Evolutionary conservation across 2,113 vertebrate species (phyloP).

Genomic region (Pseudopipra pipra): DNA sequence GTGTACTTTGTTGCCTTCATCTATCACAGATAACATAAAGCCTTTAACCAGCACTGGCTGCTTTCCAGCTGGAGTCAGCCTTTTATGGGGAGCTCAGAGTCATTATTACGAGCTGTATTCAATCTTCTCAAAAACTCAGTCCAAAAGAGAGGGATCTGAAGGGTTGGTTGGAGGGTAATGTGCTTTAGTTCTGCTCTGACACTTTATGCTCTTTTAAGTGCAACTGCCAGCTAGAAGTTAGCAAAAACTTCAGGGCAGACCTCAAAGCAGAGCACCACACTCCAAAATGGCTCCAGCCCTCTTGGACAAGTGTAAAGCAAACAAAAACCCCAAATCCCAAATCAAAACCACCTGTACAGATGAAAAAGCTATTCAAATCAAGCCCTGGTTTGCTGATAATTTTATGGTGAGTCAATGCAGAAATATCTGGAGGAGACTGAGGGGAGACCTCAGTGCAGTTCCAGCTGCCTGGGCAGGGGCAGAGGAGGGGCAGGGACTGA

Average conservation of each 20-base stretch:
- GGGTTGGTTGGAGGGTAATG: background rate
- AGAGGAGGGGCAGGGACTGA: background rate
- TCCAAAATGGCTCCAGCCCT: background rate
- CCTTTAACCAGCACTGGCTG: background rate
- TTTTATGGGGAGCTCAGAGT: background rate
- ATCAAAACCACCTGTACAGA: accelerated
- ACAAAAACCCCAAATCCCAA: background rate
- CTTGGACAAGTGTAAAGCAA: background rate
- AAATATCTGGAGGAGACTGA: background rate
- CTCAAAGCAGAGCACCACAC: background rate
- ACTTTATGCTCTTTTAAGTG: background rate
- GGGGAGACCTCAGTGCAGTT: background rate
- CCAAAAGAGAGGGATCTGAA: background rate
- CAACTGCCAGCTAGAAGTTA: background rate
- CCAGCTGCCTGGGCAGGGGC: background rate
- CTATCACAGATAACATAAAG: background rate
- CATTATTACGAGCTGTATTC: background rate
- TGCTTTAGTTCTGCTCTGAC: background rate
- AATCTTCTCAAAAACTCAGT: background rate
- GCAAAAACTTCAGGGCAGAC: background rate
- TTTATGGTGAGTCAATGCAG: background rate
- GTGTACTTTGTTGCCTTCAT: background rate
- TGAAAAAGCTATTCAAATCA: background rate
- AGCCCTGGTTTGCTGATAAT: background rate
- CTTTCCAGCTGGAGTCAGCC: background rate